Base-by-base conservation (phyloP, 2,113 vertebrate species). In the Xiphophorus couchianus region DNA sequence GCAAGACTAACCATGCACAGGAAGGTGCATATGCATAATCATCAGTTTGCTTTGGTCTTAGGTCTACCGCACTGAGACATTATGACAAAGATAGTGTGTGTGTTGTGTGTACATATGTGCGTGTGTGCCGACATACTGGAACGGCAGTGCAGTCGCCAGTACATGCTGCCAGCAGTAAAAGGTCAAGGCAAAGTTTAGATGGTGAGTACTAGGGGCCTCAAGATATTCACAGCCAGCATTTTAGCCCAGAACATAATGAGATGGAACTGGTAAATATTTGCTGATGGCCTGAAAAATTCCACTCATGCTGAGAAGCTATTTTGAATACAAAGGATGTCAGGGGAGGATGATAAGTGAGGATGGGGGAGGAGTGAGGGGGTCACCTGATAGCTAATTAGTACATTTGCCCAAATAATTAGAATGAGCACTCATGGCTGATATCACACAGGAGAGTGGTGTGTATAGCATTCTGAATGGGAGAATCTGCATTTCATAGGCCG, bases 221-320 rank as follows among this genome's bases (percentile, higher is more conserved):
- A 95, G 93, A 95, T 95, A 95, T 95, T 95, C 94, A 95, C 85
- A 88, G 95, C 93, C 95, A 94, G 93, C 94, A 92, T 94, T 94
- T 94, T 94, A 94, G 88, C 89, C 76, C 66, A 75, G 80, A 90
- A 90, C 91, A 79, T 94, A 94, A 94, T 93, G 93, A 94, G 94
- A 93, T 92, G 92, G 92, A 94, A 93, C 90, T 93, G 92, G 94
- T 94, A 95, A 95, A 95, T 95, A 95, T 95, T 95, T 95, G 94
- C 94, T 93, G 91, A 93, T 94, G 93, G 93, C 86, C 89, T 84
- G 90, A 90, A 94, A 93, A 93, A 94, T 93, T 93, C 93, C 78
- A 90, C 79, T 91, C 89, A 89, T 90, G 92, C 88, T 87, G 85
- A 88, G 87, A 90, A 91, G 90, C 91, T 95, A 93, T 94, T 95